These are phyloP conservation scores for Tromatobia lineatoria DNA, from an alignment of 2,888 invertebrate genomes.

Conservation along the genomic window DNA sequence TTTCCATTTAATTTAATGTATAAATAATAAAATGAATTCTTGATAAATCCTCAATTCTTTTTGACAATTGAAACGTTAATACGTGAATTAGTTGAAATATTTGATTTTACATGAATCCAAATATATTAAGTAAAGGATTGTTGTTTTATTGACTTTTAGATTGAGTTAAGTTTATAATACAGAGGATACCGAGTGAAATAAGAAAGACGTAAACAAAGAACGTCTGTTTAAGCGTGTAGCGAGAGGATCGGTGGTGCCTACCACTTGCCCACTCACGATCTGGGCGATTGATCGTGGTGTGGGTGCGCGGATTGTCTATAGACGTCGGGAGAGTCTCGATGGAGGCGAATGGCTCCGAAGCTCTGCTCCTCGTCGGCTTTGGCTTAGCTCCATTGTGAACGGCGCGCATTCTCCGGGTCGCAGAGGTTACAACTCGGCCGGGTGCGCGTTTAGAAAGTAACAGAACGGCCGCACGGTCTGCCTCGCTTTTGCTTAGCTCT, in stretches of 20 bases:
- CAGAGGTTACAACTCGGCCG: conserved; percentile 76
- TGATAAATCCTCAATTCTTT: no score
- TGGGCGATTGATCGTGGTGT: conserved; percentile 2
- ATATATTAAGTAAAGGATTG: no score
- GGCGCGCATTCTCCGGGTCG: conserved; percentile 80
- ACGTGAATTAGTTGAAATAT: no score
- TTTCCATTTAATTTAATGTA: no score
- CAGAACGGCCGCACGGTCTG: conserved; percentile 62
- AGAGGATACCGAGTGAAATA: not conserved
- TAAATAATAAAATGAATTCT: no score
- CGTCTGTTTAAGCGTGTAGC: not conserved
- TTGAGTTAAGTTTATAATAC: not conserved
- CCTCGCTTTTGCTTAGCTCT: conserved; percentile 53
- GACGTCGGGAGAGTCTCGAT: conserved; percentile 9
- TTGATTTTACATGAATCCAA: no score
- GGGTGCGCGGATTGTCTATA: conserved; percentile 18
- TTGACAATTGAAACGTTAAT: no score
- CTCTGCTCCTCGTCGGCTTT: conserved; percentile 13
- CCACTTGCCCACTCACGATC: conserved; percentile 10
- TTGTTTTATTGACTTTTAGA: not conserved
- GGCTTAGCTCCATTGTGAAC: conserved; percentile 76
- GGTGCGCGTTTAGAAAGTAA: conserved; percentile 72
- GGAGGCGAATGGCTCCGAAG: not conserved
- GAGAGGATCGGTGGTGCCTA: not conserved
- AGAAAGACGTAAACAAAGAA: not conserved